Evolutionary conservation across 2,797 vertebrate genomes (phyloP).

Genomic region (Cirrhinus molitorella): DNA sequence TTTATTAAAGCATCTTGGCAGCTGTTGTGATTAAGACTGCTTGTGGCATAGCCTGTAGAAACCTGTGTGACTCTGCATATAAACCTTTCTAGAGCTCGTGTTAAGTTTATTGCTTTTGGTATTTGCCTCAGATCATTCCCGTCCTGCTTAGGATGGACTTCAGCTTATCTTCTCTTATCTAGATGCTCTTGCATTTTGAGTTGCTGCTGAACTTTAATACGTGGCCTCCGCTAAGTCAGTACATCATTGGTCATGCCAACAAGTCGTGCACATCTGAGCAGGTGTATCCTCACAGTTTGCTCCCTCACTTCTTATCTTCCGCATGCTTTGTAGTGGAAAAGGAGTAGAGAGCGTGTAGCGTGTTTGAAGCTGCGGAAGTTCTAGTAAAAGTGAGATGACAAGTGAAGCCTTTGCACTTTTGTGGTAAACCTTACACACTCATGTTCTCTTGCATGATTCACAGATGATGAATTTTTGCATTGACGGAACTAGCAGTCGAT

Average conservation of each 20-base stretch:
- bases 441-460: slow-evolving; percentile 23
- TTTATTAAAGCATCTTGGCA: slow-evolving; percentile 7
- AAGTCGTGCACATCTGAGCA: slow-evolving; percentile 20
- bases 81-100: slow-evolving; percentile 36
- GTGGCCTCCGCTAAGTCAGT: neutral
- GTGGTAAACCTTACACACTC: neutral
- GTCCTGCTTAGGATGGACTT: slow-evolving; percentile 44
- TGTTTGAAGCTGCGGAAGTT: neutral
- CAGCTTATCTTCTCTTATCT: slow-evolving; percentile 46
- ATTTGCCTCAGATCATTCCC: slow-evolving; percentile 58
- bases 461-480: neutral
- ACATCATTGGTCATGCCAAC: neutral
- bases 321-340: neutral
- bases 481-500: slow-evolving; percentile 33
- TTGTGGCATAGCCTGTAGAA: slow-evolving; percentile 34
- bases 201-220: neutral
- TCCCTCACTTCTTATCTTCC: neutral
- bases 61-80: slow-evolving; percentile 46
- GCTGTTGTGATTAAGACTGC: neutral
- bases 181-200: slow-evolving; percentile 44
- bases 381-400: neutral
- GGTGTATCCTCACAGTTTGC: neutral
- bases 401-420: slow-evolving; percentile 33
- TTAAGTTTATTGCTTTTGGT: slow-evolving; percentile 57
- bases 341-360: neutral